These are phyloP conservation scores for Scaptomyza reducta DNA, from an alignment of 2,888 invertebrate species.

Conservation along the genomic window DNA sequence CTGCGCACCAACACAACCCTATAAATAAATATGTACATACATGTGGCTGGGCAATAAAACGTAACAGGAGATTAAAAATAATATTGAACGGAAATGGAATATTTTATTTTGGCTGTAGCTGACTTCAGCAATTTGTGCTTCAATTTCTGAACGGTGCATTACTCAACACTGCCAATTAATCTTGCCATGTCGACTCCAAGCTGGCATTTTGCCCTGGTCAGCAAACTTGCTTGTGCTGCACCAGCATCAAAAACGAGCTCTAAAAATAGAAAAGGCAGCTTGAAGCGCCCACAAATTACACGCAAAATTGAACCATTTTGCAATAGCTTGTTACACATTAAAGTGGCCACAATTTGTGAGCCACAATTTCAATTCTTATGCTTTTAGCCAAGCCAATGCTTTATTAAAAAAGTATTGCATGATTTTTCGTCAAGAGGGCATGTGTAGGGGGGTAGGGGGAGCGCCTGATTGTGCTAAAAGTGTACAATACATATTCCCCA, in stretches of 20 bases:
- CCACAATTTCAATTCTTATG: constrained; percentile 7
- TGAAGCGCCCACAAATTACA: constrained; percentile 55
- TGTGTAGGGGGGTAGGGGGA: neutral
- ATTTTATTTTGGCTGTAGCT: constrained; percentile 59
- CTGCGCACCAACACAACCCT: too few species aligned
- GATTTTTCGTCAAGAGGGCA: constrained; percentile 14
- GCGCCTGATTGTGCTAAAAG: constrained; percentile 31
- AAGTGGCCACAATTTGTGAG: constrained; percentile 65
- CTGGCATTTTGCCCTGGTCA: constrained; percentile 56
- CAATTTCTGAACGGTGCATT: constrained; percentile 38
- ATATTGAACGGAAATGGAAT: constrained; percentile 73
- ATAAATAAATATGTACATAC: constrained; percentile 3
- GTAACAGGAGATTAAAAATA: constrained; percentile 72
- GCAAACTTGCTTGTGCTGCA: constrained; percentile 40
- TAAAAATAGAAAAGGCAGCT: constrained; percentile 1
- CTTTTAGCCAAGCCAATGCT: constrained; percentile 18
- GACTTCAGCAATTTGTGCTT: constrained; percentile 14
- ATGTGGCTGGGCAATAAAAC: constrained; percentile 57
- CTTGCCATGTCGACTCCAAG: constrained; percentile 25
- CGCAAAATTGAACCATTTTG: constrained; percentile 62
- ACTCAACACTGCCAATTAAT: constrained; percentile 50
- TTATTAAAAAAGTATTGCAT: constrained; percentile 47
- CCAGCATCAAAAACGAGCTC: neutral
- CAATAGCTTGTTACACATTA: constrained; percentile 63
- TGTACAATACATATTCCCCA: constrained; percentile 43